Evolutionary conservation across 2,888 invertebrate species (phyloP).

Genomic region (Tenthredo livida): DNA sequence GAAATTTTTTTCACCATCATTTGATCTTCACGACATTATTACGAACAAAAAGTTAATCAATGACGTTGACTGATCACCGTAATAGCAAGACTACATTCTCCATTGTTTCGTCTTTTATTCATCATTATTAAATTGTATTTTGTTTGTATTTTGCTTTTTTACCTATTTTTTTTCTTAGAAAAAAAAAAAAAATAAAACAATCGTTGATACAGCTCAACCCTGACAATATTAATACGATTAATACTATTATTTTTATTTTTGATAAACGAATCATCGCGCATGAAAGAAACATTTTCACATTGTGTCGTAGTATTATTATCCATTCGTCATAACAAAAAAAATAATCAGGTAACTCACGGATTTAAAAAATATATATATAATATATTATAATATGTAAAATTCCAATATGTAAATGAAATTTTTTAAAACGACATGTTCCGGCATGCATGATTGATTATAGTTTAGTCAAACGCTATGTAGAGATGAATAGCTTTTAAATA

Average conservation of each 20-base stretch:
- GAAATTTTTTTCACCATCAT: neutral
- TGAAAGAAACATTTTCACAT: neutral
- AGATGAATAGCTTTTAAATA: neutral
- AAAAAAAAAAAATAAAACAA: neutral
- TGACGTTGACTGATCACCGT: neutral
- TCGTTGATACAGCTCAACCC: neutral
- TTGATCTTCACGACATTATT: constrained; percentile 1
- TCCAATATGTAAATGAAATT: constrained; percentile 2
- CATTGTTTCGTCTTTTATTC: neutral
- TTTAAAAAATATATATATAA: neutral
- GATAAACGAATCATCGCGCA: neutral
- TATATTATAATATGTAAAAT: neutral
- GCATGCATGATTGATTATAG: neutral
- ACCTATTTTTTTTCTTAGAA: neutral
- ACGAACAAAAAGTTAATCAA: neutral
- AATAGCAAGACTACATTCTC: neutral
- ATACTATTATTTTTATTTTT: neutral
- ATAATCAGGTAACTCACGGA: neutral
- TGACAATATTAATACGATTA: neutral
- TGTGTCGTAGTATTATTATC: neutral
- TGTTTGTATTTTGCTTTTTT: neutral
- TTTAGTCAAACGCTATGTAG: neutral
- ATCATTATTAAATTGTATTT: neutral
- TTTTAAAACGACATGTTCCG: neutral
- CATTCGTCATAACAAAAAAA: neutral